Base-by-base conservation (phyloP, 2,888 invertebrate genomes). In the Thereva nobilitata region DNA sequence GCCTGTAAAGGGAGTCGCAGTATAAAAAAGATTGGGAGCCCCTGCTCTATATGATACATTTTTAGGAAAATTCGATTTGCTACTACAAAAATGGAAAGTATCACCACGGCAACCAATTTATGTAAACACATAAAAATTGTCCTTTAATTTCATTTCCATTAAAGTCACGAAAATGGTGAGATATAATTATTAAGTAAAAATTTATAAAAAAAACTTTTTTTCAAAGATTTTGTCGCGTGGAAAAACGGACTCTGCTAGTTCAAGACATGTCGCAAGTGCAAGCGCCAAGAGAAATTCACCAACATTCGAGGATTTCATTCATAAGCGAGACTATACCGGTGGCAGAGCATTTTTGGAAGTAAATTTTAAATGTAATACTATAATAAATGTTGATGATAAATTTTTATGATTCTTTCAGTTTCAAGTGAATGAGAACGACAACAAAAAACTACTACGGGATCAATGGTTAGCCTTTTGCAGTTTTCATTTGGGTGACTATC, bases 401-500 rank as follows among this genome's bases (percentile, higher is more conserved):
- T 34, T 23, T 34, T 50, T n/a, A 9, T 45, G 6, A 34, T 49
- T 49, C 9, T 49, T 52, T 12, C 42, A 63, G 42, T 52, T 52
- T n/a, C 34, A 54, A 9, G 37, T 73, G 12, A 74, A 75, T 10
- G 76, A 76, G 6, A 74, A 73, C 34, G 74, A 74, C 4, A 70
- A 73, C 34, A 74, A 76, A 34, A 75, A 75, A 54, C 70, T 73
- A 5, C 83, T 83, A 80, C 76, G 81, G 10, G 90, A 92, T 63
- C 83, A 91, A 72, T 98, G 98, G 97, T 87, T 93, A 70, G 97
- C 93, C 0, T 97, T 95, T 82, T 96, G 97, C 79, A 90, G 91
- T 75, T 99, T 97, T 82, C 97, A 98, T 80, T 84, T 96, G 69
- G 97, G 96, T 3, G 95, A 98, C 77, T 97, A 96, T 82, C 89